phyloP scores from a whole-genome alignment of 2,888 invertebrate species.

The Anthophora plumipes region DNA sequence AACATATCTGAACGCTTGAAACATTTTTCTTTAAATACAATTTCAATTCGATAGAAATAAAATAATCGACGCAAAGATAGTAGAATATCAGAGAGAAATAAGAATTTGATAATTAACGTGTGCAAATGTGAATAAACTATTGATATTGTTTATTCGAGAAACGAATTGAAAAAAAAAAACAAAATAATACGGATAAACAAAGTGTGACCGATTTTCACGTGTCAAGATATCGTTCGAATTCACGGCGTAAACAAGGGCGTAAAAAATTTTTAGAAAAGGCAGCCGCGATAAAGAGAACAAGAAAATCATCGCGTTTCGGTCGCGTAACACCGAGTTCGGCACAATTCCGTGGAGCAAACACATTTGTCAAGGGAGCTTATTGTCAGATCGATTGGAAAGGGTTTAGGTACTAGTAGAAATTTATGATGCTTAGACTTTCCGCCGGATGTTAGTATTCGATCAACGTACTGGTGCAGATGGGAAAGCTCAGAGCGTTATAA shows the following conservation, averaged over 20 bases:
- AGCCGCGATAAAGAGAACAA: neutral
- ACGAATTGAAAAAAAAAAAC: neutral
- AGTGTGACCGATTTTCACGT: neutral
- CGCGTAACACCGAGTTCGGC: neutral
- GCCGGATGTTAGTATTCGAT: conserved; percentile 14
- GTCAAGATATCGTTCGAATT: neutral
- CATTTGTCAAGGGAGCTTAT: conserved; percentile 34
- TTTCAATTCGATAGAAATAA: neutral
- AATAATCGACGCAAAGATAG: neutral
- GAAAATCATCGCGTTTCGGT: neutral
- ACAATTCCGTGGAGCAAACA: conserved; percentile 19
- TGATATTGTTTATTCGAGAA: neutral
- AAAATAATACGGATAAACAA: neutral
- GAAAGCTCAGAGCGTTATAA: neutral
- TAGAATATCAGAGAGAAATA: neutral
- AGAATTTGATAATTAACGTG: neutral
- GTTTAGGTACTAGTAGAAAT: conserved; percentile 7
- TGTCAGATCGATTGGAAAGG: conserved; percentile 12
- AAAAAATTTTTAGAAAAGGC: neutral
- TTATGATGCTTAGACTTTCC: conserved; percentile 3
- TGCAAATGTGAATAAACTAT: neutral
- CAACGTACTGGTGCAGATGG: neutral
- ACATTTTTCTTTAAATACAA: neutral
- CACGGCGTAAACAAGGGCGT: neutral
- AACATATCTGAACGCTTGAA: neutral